Evolutionary conservation across 2,888 invertebrate species (phyloP).

Genomic region (Trissolcus japonicus): DNA sequence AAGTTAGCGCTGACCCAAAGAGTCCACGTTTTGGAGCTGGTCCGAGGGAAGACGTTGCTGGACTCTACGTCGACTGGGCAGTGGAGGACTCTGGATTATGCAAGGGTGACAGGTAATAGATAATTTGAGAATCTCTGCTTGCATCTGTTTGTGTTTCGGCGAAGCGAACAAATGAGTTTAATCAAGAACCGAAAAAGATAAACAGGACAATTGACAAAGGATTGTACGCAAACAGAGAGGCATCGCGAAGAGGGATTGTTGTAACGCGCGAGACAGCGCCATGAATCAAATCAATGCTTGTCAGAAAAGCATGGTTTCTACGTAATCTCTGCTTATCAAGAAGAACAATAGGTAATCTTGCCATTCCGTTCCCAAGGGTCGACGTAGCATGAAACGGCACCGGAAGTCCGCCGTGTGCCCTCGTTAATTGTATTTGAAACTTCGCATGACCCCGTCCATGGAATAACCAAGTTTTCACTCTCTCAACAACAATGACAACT

Average conservation of each 20-base stretch:
- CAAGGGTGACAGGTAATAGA: slow-evolving; percentile 83
- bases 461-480: slow-evolving; percentile 51
- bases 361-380: slow-evolving; percentile 70
- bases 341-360: slow-evolving; percentile 72
- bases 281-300: slow-evolving; percentile 59
- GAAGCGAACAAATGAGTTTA: neutral
- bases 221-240: slow-evolving; percentile 7
- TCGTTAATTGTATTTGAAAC: slow-evolving; percentile 71
- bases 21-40: slow-evolving; percentile 86
- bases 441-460: slow-evolving; percentile 69
- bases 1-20: slow-evolving; percentile 83
- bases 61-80: slow-evolving; percentile 88
- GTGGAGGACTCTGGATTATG: slow-evolving; percentile 85
- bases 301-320: slow-evolving; percentile 56
- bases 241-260: slow-evolving; percentile 10
- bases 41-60: slow-evolving; percentile 81
- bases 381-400: slow-evolving; percentile 69
- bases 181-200: neutral
- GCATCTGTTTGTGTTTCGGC: neutral
- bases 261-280: slow-evolving; percentile 62
- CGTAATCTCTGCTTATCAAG: slow-evolving; percentile 56
- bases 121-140: neutral
- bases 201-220: no score
- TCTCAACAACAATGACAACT: slow-evolving; percentile 50
- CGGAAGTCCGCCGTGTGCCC: slow-evolving; percentile 74